A percentile compares a stretch with the other conserved stretches of the same genome.
Evolutionary conservation across 2,888 invertebrate genomes (phyloP).

Genomic region (Diaprepes abbreviatus): DNA sequence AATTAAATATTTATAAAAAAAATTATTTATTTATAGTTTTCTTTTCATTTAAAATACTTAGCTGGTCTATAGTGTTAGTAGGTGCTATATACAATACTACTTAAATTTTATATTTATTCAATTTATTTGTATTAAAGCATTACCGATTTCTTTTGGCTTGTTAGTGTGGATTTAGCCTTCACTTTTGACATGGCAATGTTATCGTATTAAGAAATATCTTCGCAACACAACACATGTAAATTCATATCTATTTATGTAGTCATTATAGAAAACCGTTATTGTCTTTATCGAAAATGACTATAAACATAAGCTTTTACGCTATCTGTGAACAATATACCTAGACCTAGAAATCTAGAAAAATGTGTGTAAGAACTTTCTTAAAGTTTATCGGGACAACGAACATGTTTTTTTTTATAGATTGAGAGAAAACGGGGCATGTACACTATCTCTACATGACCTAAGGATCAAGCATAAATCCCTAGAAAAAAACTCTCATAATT

Average conservation of each 20-base stretch:
- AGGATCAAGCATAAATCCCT: too few species aligned
- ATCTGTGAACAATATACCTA: constrained; percentile 11
- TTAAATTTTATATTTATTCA: constrained; percentile 3
- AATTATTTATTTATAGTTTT: too few species aligned
- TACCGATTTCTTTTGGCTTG: constrained; percentile 16
- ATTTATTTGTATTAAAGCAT: background rate
- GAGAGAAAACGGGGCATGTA: background rate
- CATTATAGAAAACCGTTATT: constrained; percentile 31
- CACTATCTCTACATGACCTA: too few species aligned
- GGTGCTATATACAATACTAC: background rate
- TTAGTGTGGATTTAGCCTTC: constrained; percentile 26
- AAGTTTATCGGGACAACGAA: background rate
- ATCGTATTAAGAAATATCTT: constrained; percentile 31
- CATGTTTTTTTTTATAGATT: background rate
- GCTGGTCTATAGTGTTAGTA: constrained; percentile 3
- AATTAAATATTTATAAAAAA: too few species aligned
- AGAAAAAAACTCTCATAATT: too few species aligned
- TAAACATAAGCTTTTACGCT: constrained; percentile 15
- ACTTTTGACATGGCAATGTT: constrained; percentile 35
- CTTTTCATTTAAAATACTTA: background rate
- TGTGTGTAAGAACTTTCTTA: constrained; percentile 1
- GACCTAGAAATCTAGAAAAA: constrained; percentile 21
- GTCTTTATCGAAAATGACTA: constrained; percentile 28
- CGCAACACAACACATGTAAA: constrained; percentile 32
- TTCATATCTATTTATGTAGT: constrained; percentile 35